Base-by-base conservation (phyloP, 2,888 invertebrate species). In the Abrostola tripartita region DNA sequence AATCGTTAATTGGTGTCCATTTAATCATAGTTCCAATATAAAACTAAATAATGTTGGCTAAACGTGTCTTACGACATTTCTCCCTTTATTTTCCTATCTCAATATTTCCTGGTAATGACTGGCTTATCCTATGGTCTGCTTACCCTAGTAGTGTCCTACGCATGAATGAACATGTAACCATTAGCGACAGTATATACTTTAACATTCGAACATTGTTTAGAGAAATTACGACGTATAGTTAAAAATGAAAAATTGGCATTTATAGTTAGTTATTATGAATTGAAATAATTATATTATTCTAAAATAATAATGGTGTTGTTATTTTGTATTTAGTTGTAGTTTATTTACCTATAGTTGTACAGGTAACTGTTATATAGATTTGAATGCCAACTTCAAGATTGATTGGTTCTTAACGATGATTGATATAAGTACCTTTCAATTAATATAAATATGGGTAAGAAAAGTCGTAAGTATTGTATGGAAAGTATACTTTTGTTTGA, bases 281-380 rank as follows among this genome's bases (percentile, higher is more conserved):
- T 94, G 91, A 94, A 92, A 93, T 94, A 94, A 94, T 94, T 94
- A 94, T 94, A 94, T 94, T 94, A 94, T 94, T 94, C 94, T 93
- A 93, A 94, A 94, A 94, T 93, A 93, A 90, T 78, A 92, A 89
- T 85, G 83, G 91, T 86, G 85, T 93, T 94, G 75, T 94, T 88
- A 94, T 94, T 94, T 92, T 61, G 71, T 55, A 54, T 59, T 61
- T 66, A 65, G 40, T 52, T 41, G 40, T 62, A 65, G 52, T 50
- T 71, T 49, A 5, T 57, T 61, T 12, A 40, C 54, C 67, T 61
- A 24, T 24, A 38, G 4, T 49, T 8, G 6, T 40, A 47, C 5
- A 9, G 24, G 9, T 24, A 24, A 47, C 9, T 4, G 14, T 0
- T 14, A 47, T 24, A 2, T 47, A 42, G 6, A n/a, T 41, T 41